Conservation (phyloP, 2,797 vertebrate genomes). For the Falco biarmicus region DNA sequence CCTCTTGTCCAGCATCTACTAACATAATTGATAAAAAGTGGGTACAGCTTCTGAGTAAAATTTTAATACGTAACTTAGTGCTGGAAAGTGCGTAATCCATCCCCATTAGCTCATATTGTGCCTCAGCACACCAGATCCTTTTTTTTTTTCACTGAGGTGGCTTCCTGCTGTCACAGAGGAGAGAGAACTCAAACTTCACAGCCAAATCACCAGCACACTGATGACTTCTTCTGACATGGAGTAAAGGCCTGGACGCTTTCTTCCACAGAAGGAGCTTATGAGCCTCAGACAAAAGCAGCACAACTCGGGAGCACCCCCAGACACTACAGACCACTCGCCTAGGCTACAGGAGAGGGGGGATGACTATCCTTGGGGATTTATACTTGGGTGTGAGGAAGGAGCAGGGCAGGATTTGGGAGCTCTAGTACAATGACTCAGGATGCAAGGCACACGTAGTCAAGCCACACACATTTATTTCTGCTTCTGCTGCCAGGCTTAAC, state of each 20-base stretch:
- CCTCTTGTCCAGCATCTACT: background rate
- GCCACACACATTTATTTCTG: background rate
- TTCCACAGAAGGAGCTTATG: background rate
- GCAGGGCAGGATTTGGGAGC: background rate
- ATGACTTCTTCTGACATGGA: background rate
- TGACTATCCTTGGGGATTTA: accelerated
- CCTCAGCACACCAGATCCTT: background rate
- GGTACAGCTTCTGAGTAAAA: background rate
- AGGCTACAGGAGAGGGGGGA: background rate
- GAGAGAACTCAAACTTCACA: background rate
- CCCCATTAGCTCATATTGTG: background rate
- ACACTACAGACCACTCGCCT: too few relatives aligned
- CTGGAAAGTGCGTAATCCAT: background rate
- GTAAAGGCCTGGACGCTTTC: background rate
- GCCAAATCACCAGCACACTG: background rate
- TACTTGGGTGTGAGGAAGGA: background rate
- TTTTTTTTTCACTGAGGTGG: background rate
- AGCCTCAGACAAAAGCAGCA: background rate
- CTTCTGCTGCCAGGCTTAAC: background rate
- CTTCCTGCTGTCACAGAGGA: background rate
- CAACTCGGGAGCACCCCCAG: accelerated
- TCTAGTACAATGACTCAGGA: background rate
- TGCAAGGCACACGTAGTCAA: background rate
- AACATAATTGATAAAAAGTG: background rate
- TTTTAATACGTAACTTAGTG: background rate